Evolutionary conservation across 2,888 invertebrate species (phyloP), one percentile per base, ranked within the genome.

Genomic region (Drosophila multiciliata): DNA sequence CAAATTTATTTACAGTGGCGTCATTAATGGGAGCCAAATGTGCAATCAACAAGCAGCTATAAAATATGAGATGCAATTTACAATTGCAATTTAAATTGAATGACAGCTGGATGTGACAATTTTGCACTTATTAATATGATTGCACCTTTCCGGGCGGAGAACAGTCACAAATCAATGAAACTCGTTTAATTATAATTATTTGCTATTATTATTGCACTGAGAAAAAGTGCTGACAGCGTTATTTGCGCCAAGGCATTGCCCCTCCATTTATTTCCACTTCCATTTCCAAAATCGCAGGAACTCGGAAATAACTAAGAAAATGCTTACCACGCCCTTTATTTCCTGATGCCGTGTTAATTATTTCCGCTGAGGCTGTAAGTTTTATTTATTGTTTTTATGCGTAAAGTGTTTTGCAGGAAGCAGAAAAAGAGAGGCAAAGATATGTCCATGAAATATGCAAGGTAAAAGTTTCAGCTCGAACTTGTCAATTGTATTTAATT

Each of bases 1-100:
- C 70, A 86, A 86, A 89, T 88, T 80, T 89, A 78, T 90, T 89
- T 90, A 84, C 82, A 75, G 79, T 58, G 60, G 82, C 66, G 73
- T 50, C 71, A 75, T 71, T 82, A 84, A 82, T 84, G 80, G 71
- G 78, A 20, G 62, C 36, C 48, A 23, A 66, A 66, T 52, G 66
- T 58, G 61, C 35, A 50, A 72, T 72, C 32, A 50, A 62, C 50
- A 73, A 75, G 59, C 52, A 45, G 38, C 52, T 57, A 74, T 88
- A 74, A 87, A 75, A 75, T 78, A 85, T 78, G 88, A 72, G 69
- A 64, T 49, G 75, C 80, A 75, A 80, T 86, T 86, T 82, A 66
- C 83, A 80, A 74, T 78, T 75, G 70, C 75, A 60, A 61, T 73
- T 66, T 66, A 79, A 89, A 71, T 80, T 79, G 75, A 72, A 66